Evolutionary conservation across 2,888 invertebrate species (phyloP).

Genomic region (Automeris io): DNA sequence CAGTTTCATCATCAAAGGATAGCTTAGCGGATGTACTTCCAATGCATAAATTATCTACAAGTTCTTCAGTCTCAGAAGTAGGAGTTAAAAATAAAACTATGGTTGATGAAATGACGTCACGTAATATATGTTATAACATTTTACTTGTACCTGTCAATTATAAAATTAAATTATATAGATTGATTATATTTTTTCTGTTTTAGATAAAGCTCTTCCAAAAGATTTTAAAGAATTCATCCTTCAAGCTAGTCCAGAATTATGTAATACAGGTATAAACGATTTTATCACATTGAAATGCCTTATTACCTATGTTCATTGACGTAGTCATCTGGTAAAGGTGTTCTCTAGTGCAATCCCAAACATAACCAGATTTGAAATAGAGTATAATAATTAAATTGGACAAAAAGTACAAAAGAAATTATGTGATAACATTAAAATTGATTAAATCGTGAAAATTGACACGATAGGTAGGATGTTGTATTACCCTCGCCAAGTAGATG

Average conservation of each 20-base stretch:
- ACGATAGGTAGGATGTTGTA: slow-evolving; percentile 24
- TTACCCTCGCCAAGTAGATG: too few species aligned
- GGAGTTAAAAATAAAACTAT: slow-evolving; percentile 12
- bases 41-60: slow-evolving; percentile 8
- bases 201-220: slow-evolving; percentile 32
- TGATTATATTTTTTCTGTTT: slow-evolving; percentile 16
- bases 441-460: slow-evolving; percentile 34
- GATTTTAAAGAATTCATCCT: slow-evolving; percentile 31
- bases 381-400: slow-evolving; percentile 48
- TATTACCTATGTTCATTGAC: neutral
- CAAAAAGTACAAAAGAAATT: slow-evolving; percentile 36
- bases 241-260: slow-evolving; percentile 34
- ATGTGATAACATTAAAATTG: slow-evolving; percentile 42
- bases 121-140: slow-evolving; percentile 19
- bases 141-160: neutral
- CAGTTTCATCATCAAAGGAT: slow-evolving; percentile 19
- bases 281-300: neutral
- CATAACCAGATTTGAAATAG: slow-evolving; percentile 40
- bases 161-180: neutral
- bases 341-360: slow-evolving; percentile 15
- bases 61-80: neutral
- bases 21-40: slow-evolving; percentile 27
- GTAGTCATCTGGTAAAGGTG: slow-evolving; percentile 1
- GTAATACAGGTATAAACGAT: slow-evolving; percentile 33
- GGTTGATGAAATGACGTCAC: slow-evolving; percentile 34